Percentiles rank a stretch among this genome's conserved stretches.
Conservation (phyloP, 2,797 vertebrate genomes). For the Sebastes steindachneri region DNA sequence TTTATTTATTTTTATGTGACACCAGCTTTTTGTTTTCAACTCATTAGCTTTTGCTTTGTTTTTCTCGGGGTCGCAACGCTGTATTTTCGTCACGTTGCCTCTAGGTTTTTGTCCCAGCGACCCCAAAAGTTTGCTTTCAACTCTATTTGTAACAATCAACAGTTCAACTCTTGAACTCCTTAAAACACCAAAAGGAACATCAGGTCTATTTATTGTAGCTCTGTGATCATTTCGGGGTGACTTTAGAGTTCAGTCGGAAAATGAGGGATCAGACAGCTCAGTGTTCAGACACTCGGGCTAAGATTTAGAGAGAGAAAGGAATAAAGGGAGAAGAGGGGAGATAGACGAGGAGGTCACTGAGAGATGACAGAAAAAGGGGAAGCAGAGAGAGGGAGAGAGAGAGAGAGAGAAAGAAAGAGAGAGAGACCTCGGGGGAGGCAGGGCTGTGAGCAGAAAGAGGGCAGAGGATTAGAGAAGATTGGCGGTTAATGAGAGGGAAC, state of each 20-base stretch:
- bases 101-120: neutral
- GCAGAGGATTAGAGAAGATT: conserved; percentile 51
- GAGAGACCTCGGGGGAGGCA: conserved; percentile 48
- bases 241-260: conserved; percentile 51
- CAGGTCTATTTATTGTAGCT: conserved; percentile 47
- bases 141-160: neutral
- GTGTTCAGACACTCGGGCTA: conserved; percentile 37
- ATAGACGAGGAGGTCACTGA: conserved; percentile 6
- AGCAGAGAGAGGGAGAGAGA: conserved; percentile 22
- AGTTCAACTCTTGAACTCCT: conserved; percentile 37
- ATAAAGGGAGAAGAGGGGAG: neutral
- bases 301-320: conserved; percentile 37
- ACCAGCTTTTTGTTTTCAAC: neutral
- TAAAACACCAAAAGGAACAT: conserved; percentile 31
- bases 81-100: neutral
- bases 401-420: neutral
- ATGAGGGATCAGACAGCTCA: conserved; percentile 56
- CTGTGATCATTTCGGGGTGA: conserved; percentile 58
- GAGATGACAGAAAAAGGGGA: conserved; percentile 17
- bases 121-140: conserved; percentile 32
- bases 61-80: neutral
- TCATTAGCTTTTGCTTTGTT: neutral
- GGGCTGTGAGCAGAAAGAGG: conserved; percentile 36
- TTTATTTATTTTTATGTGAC: neutral
- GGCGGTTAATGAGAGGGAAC: conserved; percentile 61